Conservation (phyloP, 1,140 invertebrate species). For the Adoxophyes honmai region DNA sequence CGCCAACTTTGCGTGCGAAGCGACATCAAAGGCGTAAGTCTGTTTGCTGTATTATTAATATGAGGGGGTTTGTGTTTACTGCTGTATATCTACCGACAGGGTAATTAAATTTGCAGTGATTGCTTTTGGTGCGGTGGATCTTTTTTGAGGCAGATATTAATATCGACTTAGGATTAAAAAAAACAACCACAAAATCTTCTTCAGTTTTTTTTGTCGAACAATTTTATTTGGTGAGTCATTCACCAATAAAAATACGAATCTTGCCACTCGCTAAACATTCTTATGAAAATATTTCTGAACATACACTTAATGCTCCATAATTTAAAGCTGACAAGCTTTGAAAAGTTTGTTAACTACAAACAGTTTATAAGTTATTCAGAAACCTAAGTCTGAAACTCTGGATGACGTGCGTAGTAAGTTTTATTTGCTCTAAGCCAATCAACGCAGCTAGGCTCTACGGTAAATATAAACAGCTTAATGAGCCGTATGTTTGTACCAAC, state of each 20-base stretch:
- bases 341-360: too few relatives aligned
- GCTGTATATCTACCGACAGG: slow-evolving; percentile 38
- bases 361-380: too few relatives aligned
- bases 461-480: slow-evolving; percentile 13
- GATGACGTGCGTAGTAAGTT: background rate
- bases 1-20: slow-evolving; percentile 53
- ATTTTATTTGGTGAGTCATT: too few relatives aligned
- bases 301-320: too few relatives aligned
- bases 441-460: slow-evolving; percentile 1
- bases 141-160: too few relatives aligned
- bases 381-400: background rate
- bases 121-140: slow-evolving; percentile 13
- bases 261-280: too few relatives aligned
- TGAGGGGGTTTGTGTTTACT: slow-evolving; percentile 27
- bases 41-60: background rate
- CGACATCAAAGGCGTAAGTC: slow-evolving; percentile 65
- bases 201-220: too few relatives aligned
- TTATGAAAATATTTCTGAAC: too few relatives aligned
- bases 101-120: slow-evolving; percentile 33
- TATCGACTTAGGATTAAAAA: too few relatives aligned
- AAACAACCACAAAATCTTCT: too few relatives aligned
- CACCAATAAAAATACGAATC: too few relatives aligned
- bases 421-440: slow-evolving; percentile 14
- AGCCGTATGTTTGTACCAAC: slow-evolving; percentile 1
- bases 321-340: too few relatives aligned